These are phyloP conservation scores for Drosophila barbarae DNA, from an alignment of 2,888 invertebrate species.

Conservation along the genomic window DNA sequence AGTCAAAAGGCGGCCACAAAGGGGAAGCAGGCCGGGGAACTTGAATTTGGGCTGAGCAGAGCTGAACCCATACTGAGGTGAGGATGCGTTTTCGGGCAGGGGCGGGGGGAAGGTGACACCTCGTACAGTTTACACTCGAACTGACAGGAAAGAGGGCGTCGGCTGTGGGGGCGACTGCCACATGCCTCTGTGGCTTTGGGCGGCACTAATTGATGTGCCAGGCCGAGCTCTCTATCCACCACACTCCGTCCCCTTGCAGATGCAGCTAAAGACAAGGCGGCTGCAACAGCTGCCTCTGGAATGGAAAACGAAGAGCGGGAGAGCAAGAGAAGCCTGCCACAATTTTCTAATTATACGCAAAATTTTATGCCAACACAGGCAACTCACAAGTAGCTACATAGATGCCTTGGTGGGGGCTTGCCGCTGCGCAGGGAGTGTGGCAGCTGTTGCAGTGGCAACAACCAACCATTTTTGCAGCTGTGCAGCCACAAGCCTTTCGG, in stretches of 20 bases:
- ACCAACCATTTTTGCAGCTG: slow-evolving; percentile 58
- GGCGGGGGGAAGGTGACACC: slow-evolving; percentile 50
- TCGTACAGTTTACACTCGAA: slow-evolving; percentile 68
- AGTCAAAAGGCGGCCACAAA: slow-evolving; percentile 54
- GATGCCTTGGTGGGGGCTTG: background rate
- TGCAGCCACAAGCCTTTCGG: slow-evolving; percentile 13
- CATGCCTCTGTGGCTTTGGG: slow-evolving; percentile 64
- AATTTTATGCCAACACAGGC: slow-evolving; percentile 72
- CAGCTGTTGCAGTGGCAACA: slow-evolving; percentile 50
- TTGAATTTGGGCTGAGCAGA: slow-evolving; percentile 5
- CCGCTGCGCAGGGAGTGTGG: slow-evolving; percentile 15
- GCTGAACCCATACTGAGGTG: slow-evolving; percentile 5
- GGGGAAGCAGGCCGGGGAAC: slow-evolving; percentile 4
- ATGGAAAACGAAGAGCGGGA: slow-evolving; percentile 35
- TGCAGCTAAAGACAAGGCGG: slow-evolving; percentile 38
- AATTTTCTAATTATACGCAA: slow-evolving; percentile 74
- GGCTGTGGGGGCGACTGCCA: slow-evolving; percentile 10
- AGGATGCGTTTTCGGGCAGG: slow-evolving; percentile 10
- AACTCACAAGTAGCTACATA: slow-evolving; percentile 34
- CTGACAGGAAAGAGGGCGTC: slow-evolving; percentile 57
- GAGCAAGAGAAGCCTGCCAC: slow-evolving; percentile 59
- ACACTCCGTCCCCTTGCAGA: slow-evolving; percentile 21
- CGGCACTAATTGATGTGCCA: slow-evolving; percentile 70
- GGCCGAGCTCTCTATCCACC: slow-evolving; percentile 39
- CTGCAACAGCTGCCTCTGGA: slow-evolving; percentile 45